Conservation (phyloP, 1,140 invertebrate genomes). For the Drosophila mojavensis region DNA sequence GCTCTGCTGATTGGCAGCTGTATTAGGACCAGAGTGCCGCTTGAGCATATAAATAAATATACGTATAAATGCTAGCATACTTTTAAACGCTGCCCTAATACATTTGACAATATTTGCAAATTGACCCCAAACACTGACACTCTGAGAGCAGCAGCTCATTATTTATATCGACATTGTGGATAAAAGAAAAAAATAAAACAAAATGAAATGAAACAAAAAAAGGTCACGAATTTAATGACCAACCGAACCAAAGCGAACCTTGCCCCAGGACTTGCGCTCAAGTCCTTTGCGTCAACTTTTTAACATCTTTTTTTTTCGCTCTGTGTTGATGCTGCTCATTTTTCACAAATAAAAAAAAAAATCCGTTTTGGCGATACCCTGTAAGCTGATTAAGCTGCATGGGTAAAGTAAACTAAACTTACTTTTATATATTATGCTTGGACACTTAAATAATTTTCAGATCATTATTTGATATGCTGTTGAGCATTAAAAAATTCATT, state of each 20-base stretch:
- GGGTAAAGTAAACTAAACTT: too few relatives aligned
- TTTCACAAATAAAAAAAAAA: constrained; percentile 37
- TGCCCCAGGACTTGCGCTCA: constrained; percentile 40
- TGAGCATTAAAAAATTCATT: too few relatives aligned
- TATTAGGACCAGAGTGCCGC: neutral
- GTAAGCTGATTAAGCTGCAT: neutral
- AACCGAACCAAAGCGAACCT: constrained; percentile 61
- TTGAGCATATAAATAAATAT: constrained; percentile 19
- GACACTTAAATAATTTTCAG: too few relatives aligned
- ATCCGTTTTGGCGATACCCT: neutral
- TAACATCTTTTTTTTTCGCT: constrained; percentile 30
- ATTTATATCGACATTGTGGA: constrained; percentile 62
- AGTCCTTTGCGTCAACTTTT: constrained; percentile 40
- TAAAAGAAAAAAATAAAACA: constrained; percentile 51
- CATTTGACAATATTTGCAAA: constrained; percentile 35
- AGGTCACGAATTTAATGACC: constrained; percentile 68
- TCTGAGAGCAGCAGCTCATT: constrained; percentile 54
- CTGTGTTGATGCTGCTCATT: constrained; percentile 39
- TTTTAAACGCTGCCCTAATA: constrained; percentile 15
- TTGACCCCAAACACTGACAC: constrained; percentile 13
- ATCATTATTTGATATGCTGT: too few relatives aligned
- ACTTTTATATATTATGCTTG: too few relatives aligned
- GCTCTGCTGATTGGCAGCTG: neutral
- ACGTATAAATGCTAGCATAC: constrained; percentile 13
- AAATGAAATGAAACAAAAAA: constrained; percentile 41